These are phyloP conservation scores for Dione vanillae DNA, from an alignment of 2,888 invertebrate genomes.

Conservation along the genomic window DNA sequence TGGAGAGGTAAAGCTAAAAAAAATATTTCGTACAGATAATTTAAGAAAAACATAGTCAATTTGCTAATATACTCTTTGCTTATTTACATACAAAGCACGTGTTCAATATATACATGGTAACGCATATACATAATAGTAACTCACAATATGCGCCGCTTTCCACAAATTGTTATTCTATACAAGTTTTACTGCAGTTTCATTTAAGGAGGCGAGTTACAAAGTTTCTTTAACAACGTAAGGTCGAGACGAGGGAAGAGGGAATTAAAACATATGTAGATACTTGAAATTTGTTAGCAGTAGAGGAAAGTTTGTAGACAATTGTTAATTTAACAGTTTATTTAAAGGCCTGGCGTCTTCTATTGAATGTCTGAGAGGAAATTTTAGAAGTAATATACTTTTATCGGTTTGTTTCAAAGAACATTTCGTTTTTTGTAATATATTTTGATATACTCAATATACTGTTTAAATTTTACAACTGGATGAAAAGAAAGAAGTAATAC, in stretches of 20 bases:
- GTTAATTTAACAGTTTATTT: conserved; percentile 14
- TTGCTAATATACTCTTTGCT: too few relatives aligned
- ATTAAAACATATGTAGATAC: conserved; percentile 28
- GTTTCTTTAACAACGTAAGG: conserved; percentile 29
- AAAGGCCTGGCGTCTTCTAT: background rate
- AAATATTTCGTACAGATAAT: too few relatives aligned
- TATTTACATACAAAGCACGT: background rate
- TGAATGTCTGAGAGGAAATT: too few relatives aligned
- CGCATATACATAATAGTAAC: background rate
- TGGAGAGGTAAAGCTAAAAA: too few relatives aligned
- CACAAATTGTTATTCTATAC: conserved; percentile 23
- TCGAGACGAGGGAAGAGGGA: conserved; percentile 16
- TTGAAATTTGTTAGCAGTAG: conserved; percentile 4
- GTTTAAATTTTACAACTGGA: too few relatives aligned
- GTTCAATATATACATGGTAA: background rate
- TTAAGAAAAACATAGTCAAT: too few relatives aligned
- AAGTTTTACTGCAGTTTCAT: conserved; percentile 32
- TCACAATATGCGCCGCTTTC: background rate
- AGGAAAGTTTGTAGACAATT: conserved; percentile 9
- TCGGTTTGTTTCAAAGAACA: too few relatives aligned
- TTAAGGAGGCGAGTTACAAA: conserved; percentile 28
- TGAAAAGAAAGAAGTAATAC: too few relatives aligned
- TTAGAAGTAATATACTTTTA: too few relatives aligned
- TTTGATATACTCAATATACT: too few relatives aligned
- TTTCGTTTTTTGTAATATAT: too few relatives aligned